phyloP scores from a whole-genome alignment of 2,888 invertebrate species.

The Sceliomorpha sp. region DNA sequence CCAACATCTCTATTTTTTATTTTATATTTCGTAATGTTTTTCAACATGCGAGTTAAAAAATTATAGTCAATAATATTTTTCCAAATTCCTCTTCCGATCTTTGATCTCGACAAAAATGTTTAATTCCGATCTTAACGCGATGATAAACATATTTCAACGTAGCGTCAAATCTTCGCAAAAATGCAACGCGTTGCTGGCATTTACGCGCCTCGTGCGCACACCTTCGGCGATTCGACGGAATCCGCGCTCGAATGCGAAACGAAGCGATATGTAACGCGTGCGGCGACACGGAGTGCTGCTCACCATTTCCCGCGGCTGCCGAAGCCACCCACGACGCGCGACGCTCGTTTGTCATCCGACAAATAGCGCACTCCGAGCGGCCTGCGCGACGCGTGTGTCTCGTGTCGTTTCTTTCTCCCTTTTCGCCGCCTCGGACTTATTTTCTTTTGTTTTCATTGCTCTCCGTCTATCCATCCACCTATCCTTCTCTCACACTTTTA shows the following conservation, averaged over 20 bases:
- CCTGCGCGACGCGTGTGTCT: slow-evolving; percentile 52
- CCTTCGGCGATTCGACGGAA: slow-evolving; percentile 54
- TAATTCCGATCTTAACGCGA: no score
- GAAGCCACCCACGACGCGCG: slow-evolving; percentile 79
- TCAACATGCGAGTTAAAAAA: no score
- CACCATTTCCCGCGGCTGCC: slow-evolving; percentile 78
- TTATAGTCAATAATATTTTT: no score
- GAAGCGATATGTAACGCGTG: slow-evolving; percentile 65
- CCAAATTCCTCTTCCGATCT: no score
- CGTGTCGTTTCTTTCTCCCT: slow-evolving; percentile 45
- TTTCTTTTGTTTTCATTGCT: slow-evolving; percentile 35
- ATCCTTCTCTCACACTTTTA: no score
- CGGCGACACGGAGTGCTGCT: slow-evolving; percentile 78
- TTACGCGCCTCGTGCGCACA: slow-evolving; percentile 44
- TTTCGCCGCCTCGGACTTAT: slow-evolving; percentile 26
- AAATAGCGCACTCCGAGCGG: slow-evolving; percentile 72
- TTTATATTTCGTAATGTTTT: no score
- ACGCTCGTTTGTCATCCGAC: slow-evolving; percentile 80
- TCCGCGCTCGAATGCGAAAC: slow-evolving; percentile 57
- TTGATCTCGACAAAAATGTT: no score
- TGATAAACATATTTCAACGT: no score
- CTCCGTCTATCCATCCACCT: no score
- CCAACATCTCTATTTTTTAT: no score
- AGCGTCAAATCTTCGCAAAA: no score
- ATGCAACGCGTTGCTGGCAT: slow-evolving; percentile 36